Base-by-base conservation (phyloP, 2,888 invertebrate species). In the Dinocampus coccinellae region DNA sequence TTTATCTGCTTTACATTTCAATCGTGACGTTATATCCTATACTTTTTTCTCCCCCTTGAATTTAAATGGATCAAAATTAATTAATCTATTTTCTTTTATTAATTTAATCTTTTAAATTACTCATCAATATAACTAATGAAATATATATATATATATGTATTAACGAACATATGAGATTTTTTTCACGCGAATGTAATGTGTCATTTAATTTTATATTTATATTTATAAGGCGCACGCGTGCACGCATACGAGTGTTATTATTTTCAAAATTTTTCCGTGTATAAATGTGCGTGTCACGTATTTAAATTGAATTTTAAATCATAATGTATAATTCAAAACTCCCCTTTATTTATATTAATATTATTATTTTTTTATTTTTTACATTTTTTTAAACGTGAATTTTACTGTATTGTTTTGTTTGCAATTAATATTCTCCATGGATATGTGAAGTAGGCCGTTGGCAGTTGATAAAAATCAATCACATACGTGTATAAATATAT, bases 191-290 rank as follows among this genome's bases (percentile, higher is more conserved):
- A 16, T 58, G 3, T 33, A 16, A 16, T 58, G 34, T 24, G 22
- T 55, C 73, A 65, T 71, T 42, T 58, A 53, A 11, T 34, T 26
- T 55, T 24, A 39, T 22, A 57, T 52, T 53, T 61, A 26, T 53
- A 2, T 57, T 52, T 70, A 16, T 67, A 42, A 72, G 72, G 58
- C 69, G 72, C 75, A 75, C 76, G 75, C 76, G 70, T 71, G 65
- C 69, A 74, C 74, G 67, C 33, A 34, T 69, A 60, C 52, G 34
- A 29, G 13, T 69, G 33, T 62, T 33, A 20, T 20, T 39, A 39
- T 33, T 34, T 34, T 39, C 4, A 20, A 22, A 11, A 57, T 29
- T n/a, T 53, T 42, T 7, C 2, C 9, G 52, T 53, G 52, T 26
- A 26, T 55, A 57, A 22, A 55, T 22, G 22, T 24, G 53, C 22